These are phyloP conservation scores for Ischnura elegans DNA, from an alignment of 2,888 invertebrate genomes.

Conservation along the genomic window DNA sequence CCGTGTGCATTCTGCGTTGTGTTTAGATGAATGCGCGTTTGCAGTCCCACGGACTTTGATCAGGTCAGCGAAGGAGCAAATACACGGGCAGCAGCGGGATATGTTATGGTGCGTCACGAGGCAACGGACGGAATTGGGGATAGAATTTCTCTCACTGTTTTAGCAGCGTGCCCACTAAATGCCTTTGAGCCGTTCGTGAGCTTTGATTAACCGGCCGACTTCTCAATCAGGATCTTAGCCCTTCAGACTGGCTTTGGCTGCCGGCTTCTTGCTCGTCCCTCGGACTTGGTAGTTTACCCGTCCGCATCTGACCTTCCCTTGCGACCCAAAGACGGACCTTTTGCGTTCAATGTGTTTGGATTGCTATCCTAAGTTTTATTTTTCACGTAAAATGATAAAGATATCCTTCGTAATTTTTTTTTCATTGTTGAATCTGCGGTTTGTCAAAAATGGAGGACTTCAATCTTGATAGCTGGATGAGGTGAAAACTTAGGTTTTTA, in stretches of 20 bases:
- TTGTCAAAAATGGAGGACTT: no score
- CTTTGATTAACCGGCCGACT: constrained; percentile 23
- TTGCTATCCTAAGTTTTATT: no score
- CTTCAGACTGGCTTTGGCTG: background rate
- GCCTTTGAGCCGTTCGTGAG: constrained; percentile 2
- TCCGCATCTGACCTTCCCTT: background rate
- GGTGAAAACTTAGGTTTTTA: no score
- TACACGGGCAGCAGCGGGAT: constrained; percentile 17
- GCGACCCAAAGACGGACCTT: no score
- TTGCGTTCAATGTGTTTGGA: no score
- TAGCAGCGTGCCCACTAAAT: background rate
- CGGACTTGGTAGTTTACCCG: background rate
- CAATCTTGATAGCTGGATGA: no score
- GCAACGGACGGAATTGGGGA: background rate
- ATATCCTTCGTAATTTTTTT: no score
- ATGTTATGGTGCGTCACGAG: background rate
- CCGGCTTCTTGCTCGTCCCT: background rate
- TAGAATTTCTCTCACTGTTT: constrained; percentile 28
- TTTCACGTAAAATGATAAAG: no score
- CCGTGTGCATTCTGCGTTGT: constrained; percentile 10
- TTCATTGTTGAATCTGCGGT: no score
- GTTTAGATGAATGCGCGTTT: constrained; percentile 26
- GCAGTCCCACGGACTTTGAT: constrained; percentile 24
- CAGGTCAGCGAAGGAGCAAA: constrained; percentile 16
- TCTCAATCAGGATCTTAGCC: constrained; percentile 18